Evolutionary conservation across 2,888 invertebrate genomes (phyloP), one percentile per base, ranked within the genome.

Genomic region (Ochlodes sylvanus): DNA sequence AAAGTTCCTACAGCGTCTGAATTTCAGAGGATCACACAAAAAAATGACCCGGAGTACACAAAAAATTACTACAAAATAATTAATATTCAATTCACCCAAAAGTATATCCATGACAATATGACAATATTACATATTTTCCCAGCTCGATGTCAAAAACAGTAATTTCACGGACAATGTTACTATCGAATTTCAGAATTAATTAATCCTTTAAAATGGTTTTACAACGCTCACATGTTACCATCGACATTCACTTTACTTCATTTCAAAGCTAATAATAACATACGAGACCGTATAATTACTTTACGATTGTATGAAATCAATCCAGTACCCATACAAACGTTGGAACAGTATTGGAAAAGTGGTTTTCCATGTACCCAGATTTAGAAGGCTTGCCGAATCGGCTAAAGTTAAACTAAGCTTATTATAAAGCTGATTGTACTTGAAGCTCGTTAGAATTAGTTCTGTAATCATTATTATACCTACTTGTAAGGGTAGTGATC

Each of bases 191-290:
- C 34, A 77, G 75, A 76, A 81, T 84, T 83, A 83, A 85, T 85
- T 86, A 83, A 85, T 81, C 83, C 81, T 77, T 80, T 81, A 80
- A 52, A 84, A 82, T 83, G 81, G 76, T 76, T 78, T 74, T 78
- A 76, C 75, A 77, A 75, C 71, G 69, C 73, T 73, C 71, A 72
- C 68, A 69, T 71, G 69, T 67, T 73, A 77, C 76, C 83, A 77
- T 54, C 58, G 58, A 66, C 58, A 66, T 60, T 58, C 60, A 42
- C 42, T 66, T 60, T 14, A 60, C 42, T 60, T 60, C 58, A 77
- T 79, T 82, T 76, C 73, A 74, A 81, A 84, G 81, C 76, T 80
- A 82, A 84, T 83, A 80, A 81, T 83, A 80, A 76, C 69, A 70
- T 34, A 52, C 44, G 72, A 69, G 72, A 76, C 77, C 75, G 78